A percentile compares a stretch with the other conserved stretches of the same genome.
Conservation (phyloP, 2,113 vertebrate genomes). For the Promerops cafer region DNA sequence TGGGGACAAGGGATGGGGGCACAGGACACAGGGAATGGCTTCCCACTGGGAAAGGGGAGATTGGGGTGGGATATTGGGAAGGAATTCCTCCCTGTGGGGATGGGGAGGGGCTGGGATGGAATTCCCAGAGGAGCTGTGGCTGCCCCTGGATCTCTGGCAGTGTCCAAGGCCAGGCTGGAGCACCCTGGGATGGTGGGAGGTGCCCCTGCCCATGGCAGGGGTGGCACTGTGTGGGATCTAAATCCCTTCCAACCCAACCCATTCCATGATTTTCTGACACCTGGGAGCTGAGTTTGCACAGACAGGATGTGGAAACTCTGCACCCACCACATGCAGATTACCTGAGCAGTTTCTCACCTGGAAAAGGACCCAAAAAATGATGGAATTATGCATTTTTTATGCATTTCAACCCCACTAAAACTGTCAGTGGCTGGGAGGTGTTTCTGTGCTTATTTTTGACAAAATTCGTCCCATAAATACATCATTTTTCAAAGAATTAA, state of each 20-base stretch:
- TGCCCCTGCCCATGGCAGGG: background rate
- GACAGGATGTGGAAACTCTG: rapidly evolving
- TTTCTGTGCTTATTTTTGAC: background rate
- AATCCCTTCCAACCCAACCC: background rate
- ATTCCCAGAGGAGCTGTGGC: background rate
- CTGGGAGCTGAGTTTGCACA: rapidly evolving
- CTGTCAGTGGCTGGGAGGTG: background rate
- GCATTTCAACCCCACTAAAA: rapidly evolving
- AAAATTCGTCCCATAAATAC: background rate
- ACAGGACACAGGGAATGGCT: background rate
- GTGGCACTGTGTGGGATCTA: background rate
- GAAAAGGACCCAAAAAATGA: background rate
- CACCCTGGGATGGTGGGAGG: rapidly evolving
- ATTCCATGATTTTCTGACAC: background rate
- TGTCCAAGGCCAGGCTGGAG: background rate
- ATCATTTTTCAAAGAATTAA: background rate
- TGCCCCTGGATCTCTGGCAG: background rate
- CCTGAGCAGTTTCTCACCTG: background rate
- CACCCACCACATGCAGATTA: rapidly evolving
- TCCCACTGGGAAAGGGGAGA: background rate
- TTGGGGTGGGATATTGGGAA: background rate
- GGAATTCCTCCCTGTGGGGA: background rate
- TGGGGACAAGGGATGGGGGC: background rate
- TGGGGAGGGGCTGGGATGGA: background rate
- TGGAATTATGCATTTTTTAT: background rate